Conservation (phyloP, 2,113 vertebrate genomes). For the Corvus cornix region DNA sequence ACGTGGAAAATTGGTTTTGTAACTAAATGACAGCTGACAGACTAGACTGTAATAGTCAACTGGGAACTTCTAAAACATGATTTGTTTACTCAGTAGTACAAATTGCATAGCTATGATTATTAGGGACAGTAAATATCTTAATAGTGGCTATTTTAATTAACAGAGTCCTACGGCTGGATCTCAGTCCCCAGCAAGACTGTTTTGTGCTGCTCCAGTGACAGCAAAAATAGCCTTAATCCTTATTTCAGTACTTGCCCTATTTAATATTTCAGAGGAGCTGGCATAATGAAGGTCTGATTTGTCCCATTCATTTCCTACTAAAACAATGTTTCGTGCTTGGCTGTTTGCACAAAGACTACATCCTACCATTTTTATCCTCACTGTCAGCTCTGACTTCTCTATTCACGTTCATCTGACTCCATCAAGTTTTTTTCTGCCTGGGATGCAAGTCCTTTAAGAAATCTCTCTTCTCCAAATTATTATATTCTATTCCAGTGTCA, state of each 20-base stretch:
- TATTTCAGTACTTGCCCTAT: constrained; percentile 15
- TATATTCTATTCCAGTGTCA: neutral
- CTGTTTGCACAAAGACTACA: constrained; percentile 2
- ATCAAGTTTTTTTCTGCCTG: neutral
- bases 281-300: constrained; percentile 19
- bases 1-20: constrained; percentile 58
- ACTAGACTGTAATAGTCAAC: constrained; percentile 23
- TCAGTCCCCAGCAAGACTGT: neutral
- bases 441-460: neutral
- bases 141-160: constrained; percentile 57
- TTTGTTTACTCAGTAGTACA: constrained; percentile 54
- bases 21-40: constrained; percentile 56
- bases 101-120: constrained; percentile 49
- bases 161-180: neutral
- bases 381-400: neutral
- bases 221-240: constrained; percentile 23
- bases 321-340: constrained; percentile 14
- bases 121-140: constrained; percentile 51
- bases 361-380: neutral
- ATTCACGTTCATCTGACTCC: neutral
- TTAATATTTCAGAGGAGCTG: constrained; percentile 17
- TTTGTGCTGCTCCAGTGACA: constrained; percentile 23
- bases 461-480: neutral
- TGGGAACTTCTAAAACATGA: constrained; percentile 46
- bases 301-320: constrained; percentile 5